Base-by-base conservation (phyloP, 2,113 vertebrate genomes). In the Aramus guarauna region DNA sequence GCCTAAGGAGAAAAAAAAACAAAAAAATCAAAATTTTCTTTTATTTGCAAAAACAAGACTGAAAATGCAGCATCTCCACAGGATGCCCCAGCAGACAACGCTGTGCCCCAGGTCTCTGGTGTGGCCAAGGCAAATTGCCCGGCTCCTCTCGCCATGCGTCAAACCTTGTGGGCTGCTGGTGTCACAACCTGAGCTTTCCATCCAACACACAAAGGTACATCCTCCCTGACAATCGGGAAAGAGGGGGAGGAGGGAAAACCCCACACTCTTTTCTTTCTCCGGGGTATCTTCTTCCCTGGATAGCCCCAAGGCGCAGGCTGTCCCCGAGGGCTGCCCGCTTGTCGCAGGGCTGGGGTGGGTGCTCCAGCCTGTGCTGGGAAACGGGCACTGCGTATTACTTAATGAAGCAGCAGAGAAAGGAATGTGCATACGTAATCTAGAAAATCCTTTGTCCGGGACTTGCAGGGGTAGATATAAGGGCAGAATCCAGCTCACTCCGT, bases 211-310 rank as follows among this genome's bases (percentile, higher is more conserved):
- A 24, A 47, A 34, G 20, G 6, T 6, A 13, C 7, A 15, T 22
- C 29, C 24, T 73, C 22, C 32, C 63, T 34, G 34, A 29, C 22
- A 67, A 36, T 0, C 16, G 30, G 14, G 23, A 0, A 27, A 59
- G 39, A 27, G 5, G 12, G 8, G 10, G 20, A 2, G 3, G 3
- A 2, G 5, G 1, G 0, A 1, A 7, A n/a, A 53, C 16, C 11
- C 32, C 22, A 6, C 7, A 5, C 1, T n/a, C 7, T 52, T 43
- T 68, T 22, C 13, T 55, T 56, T 41, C 43, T 48, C 19, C 10
- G 9, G 45, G 6, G 7, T 26, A 10, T 69, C 24, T 50, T 50
- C 11, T 52, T 32, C 32, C 32, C 37, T 9, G 53, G 8, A 4
- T 9, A 68, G 12, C 78, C 48, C 68, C 1, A 1, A 52, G 71